Evolutionary conservation across 1,140 invertebrate species (phyloP).

Genomic region (Coelopa frigida): DNA sequence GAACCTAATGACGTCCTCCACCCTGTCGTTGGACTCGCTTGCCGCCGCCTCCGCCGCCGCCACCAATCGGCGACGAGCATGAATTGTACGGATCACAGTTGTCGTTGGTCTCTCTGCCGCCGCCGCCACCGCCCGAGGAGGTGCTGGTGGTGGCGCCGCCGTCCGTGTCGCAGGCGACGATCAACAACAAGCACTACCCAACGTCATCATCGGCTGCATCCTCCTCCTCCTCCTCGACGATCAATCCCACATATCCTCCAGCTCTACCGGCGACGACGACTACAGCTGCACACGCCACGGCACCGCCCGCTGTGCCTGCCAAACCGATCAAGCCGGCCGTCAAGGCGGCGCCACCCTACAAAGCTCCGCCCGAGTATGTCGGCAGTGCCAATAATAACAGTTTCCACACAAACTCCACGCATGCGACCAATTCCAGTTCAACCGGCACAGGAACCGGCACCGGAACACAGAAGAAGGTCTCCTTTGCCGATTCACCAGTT

Average conservation of each 20-base stretch:
- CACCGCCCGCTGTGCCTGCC: constrained; percentile 35
- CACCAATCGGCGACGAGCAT: constrained; percentile 51
- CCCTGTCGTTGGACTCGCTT: constrained; percentile 64
- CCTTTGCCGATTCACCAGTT: constrained; percentile 42
- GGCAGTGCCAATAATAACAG: constrained; percentile 13
- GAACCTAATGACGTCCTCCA: constrained; percentile 60
- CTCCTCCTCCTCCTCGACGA: too few species aligned
- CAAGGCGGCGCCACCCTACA: constrained; percentile 41
- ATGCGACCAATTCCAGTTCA: too few species aligned
- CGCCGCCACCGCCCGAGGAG: constrained; percentile 56
- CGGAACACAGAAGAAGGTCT: constrained; percentile 35
- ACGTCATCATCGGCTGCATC: too few species aligned
- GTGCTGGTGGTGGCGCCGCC: constrained; percentile 21
- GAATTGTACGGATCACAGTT: constrained; percentile 62
- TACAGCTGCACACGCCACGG: constrained; percentile 1
- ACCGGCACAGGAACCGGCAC: constrained; percentile 15
- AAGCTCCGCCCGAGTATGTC: constrained; percentile 42
- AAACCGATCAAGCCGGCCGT: constrained; percentile 40
- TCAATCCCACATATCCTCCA: too few species aligned
- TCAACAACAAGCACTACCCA: too few species aligned
- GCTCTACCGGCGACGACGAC: constrained; percentile 1
- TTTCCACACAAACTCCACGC: background rate
- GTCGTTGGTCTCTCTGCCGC: constrained; percentile 59
- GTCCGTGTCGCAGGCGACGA: constrained; percentile 22
- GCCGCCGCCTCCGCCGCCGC: constrained; percentile 62